phyloP scores from a whole-genome alignment of 2,888 invertebrate genomes.

The Metacarcinus magister region DNA sequence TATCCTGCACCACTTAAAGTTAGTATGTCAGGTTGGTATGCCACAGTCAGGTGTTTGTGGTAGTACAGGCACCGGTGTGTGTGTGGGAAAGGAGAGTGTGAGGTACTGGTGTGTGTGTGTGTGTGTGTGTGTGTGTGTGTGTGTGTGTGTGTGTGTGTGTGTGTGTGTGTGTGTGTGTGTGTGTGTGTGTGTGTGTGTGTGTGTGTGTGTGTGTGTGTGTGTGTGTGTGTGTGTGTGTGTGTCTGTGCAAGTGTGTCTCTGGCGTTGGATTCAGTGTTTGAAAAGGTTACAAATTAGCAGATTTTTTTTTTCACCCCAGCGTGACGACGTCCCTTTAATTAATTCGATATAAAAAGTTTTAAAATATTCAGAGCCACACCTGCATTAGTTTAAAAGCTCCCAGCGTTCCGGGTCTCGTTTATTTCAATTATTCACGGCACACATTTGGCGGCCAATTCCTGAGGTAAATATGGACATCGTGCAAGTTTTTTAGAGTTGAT shows the following conservation, averaged over 20 bases:
- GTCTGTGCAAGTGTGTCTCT: background rate
- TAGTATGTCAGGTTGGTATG: background rate
- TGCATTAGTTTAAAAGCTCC: constrained; percentile 26
- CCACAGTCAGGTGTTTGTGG: background rate
- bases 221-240: background rate
- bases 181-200: too few species aligned
- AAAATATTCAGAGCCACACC: constrained; percentile 13
- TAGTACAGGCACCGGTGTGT: too few species aligned
- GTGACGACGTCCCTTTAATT: constrained; percentile 26
- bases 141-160: too few species aligned
- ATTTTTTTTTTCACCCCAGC: background rate
- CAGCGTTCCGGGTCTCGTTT: constrained; percentile 26
- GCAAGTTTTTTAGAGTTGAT: background rate
- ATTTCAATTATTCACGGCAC: constrained; percentile 26
- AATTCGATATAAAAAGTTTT: background rate
- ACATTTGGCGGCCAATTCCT: constrained; percentile 13
- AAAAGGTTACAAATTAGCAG: background rate
- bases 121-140: too few species aligned
- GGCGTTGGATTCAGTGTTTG: background rate
- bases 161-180: too few species aligned
- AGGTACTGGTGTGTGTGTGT: background rate
- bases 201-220: background rate
- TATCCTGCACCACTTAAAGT: background rate
- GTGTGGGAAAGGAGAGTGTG: too few species aligned
- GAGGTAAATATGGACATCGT: constrained; percentile 26